Conservation (phyloP, 2,113 vertebrate genomes). For the Narcine bancroftii region DNA sequence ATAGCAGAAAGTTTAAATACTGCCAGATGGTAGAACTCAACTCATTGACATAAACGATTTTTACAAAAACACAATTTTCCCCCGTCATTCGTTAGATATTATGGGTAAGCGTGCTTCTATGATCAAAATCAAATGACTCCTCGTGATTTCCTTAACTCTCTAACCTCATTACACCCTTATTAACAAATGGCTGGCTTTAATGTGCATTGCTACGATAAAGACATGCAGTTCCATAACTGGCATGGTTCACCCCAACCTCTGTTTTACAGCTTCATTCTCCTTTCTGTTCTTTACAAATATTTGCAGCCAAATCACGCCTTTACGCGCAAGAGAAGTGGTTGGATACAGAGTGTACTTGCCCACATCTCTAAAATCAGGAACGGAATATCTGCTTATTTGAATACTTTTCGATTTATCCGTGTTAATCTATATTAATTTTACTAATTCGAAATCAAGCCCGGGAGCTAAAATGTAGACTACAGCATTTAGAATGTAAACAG, state of each 20-base stretch:
- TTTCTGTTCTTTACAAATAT: not conserved
- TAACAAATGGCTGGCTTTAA: not conserved
- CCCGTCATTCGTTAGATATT: too few species aligned
- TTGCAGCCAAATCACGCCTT: not conserved
- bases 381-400: not conserved
- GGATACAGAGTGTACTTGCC: too few species aligned
- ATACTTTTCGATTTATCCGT: not conserved
- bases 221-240: not conserved
- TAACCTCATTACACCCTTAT: not conserved
- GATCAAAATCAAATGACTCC: not conserved
- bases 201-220: not conserved
- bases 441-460: not conserved
- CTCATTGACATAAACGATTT: not conserved
- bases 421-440: not conserved
- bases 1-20: constrained; percentile 10
- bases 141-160: not conserved
- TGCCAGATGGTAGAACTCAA: not conserved
- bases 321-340: not conserved
- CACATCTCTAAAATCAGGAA: not conserved
- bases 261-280: not conserved
- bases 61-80: not conserved
- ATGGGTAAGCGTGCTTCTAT: not conserved
- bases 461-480: not conserved
- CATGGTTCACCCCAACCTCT: not conserved
- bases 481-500: not conserved